Conservation (phyloP, 2,113 vertebrate species). For the Nannobrachium achirus region DNA sequence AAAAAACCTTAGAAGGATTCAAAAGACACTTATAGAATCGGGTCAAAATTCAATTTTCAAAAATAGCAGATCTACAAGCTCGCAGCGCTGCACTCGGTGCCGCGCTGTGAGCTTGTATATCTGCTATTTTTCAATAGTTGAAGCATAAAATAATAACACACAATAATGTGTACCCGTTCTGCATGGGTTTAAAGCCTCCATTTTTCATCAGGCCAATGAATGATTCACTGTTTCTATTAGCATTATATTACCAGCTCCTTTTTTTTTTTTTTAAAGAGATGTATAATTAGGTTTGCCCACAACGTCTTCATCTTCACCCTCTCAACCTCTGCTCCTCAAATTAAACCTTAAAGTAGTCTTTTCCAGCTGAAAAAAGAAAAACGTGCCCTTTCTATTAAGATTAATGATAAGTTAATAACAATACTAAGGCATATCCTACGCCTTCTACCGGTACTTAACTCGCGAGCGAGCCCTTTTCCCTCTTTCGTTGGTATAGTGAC, state of each 20-base stretch:
- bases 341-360: slow-evolving; percentile 48
- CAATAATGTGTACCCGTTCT: too few species aligned
- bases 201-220: slow-evolving; percentile 77
- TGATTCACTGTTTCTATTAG: slow-evolving; percentile 76
- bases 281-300: slow-evolving; percentile 64
- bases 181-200: slow-evolving; percentile 59
- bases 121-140: too few species aligned
- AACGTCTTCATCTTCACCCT: background rate
- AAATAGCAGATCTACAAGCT: too few species aligned
- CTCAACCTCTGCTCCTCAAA: slow-evolving; percentile 49
- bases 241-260: slow-evolving; percentile 70
- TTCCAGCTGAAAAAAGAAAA: slow-evolving; percentile 10
- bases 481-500: background rate
- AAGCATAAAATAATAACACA: too few species aligned
- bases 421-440: slow-evolving; percentile 27
- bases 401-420: slow-evolving; percentile 70
- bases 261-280: slow-evolving; percentile 68
- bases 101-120: too few species aligned
- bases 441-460: too few species aligned
- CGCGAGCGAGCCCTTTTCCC: background rate
- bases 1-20: too few species aligned
- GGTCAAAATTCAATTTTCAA: too few species aligned
- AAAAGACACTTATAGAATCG: too few species aligned
- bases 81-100: too few species aligned
- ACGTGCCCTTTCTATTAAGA: slow-evolving; percentile 47